Evolutionary conservation across 2,113 vertebrate genomes (phyloP), one percentile per base, ranked within the genome.

Genomic region (Proterorhinus semilunaris): DNA sequence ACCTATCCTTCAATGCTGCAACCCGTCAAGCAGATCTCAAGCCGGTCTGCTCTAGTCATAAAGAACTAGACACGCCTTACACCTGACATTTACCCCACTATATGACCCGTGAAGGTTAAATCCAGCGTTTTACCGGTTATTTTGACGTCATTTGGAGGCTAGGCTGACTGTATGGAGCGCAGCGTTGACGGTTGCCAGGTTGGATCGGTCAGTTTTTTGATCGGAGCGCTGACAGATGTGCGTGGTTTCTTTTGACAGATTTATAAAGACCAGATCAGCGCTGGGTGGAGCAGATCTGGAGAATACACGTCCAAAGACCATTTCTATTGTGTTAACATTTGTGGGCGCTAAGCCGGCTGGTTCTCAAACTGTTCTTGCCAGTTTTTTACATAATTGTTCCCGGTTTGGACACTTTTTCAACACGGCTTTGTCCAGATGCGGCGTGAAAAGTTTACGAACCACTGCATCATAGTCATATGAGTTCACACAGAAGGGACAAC

Each of bases 251-350:
- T 17, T 63, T 63, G 15, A 61, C 57, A 61, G 57, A 10, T 61
- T 44, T 61, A 44, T 13, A 15, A 13, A 55, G 16, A 61, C 7
- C 13, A 61, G 42, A 61, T 8, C 12, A n/a, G 58, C 8, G 3
- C 5, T 11, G 62, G 62, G 62, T 63, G 62, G 62, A 45, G 62
- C 62, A 2, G 58, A 46, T 9, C 62, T 63, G 45, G 62, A 63
- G 10, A 3, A 12, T 5, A 5, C 15, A 51, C 12, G 2, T 8
- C n/a, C 42, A 16, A 10, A 36, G 36, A 21, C 10, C 12, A 13
- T 7, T 27, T 36, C 10, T 15, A 13, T 12, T 58, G 27, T 44
- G 36, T 10, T 44, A 12, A 9, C 15, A 16, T 45, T 44, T 61
- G 44, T 10, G 10, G 1, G 10, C 49, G 6, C 12, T 51, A 11